These are phyloP conservation scores for Streptopelia turtur DNA, from an alignment of 2,797 vertebrate genomes.

Conservation along the genomic window DNA sequence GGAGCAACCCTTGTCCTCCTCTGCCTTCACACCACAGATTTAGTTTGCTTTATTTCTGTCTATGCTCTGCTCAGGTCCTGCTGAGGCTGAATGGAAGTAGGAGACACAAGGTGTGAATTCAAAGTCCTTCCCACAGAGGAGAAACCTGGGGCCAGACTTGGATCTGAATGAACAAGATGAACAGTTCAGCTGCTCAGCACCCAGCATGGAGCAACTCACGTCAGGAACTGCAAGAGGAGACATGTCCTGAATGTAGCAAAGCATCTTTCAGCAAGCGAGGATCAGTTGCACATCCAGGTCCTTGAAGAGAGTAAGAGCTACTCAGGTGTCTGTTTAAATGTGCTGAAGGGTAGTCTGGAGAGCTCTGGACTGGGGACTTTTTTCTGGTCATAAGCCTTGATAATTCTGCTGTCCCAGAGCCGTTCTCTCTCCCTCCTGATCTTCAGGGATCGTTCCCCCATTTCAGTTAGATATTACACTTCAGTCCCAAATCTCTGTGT, in stretches of 20 bases:
- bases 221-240: not conserved
- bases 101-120: not conserved
- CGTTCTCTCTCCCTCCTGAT: not conserved
- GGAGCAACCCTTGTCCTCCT: not conserved
- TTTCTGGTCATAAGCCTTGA: not conserved
- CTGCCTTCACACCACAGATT: not conserved
- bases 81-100: not conserved
- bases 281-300: not conserved
- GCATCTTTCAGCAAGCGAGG: not conserved
- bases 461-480: not conserved
- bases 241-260: not conserved
- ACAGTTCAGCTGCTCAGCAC: not conserved
- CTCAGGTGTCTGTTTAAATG: not conserved
- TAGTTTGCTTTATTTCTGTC: not conserved
- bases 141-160: not conserved
- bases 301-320: not conserved
- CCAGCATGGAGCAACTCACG: not conserved
- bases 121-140: not conserved
- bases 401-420: not conserved
- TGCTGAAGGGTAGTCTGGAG: not conserved
- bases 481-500: not conserved
- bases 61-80: not conserved
- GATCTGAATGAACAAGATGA: not conserved
- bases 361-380: not conserved
- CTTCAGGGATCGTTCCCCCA: not conserved